Evolutionary conservation across 2,797 vertebrate genomes (phyloP).

Genomic region (Propithecus deckenii): DNA sequence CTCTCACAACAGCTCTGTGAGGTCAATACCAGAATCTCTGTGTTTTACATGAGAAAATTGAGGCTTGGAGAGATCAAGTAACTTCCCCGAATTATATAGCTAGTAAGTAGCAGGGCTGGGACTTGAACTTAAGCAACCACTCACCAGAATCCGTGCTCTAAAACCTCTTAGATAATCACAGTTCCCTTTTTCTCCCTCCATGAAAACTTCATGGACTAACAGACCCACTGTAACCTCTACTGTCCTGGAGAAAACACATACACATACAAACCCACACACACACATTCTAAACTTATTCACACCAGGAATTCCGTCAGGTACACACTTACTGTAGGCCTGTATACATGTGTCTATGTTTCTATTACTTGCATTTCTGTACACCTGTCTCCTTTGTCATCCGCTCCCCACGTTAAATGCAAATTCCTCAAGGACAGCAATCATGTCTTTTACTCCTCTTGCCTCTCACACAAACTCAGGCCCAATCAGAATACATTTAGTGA

Average conservation of each 20-base stretch:
- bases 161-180: background rate
- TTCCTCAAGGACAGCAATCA: background rate
- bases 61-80: background rate
- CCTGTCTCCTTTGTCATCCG: background rate
- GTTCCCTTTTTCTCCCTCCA: background rate
- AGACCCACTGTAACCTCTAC: background rate
- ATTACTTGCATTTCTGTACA: background rate
- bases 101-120: background rate
- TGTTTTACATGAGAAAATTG: background rate
- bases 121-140: background rate
- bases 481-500: background rate
- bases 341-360: background rate
- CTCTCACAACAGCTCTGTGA: background rate
- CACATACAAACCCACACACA: background rate
- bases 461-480: background rate
- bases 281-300: background rate
- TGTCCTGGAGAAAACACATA: background rate
- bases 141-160: background rate
- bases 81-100: background rate
- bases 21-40: background rate
- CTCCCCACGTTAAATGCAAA: background rate
- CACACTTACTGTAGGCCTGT: background rate
- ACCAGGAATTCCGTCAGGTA: background rate
- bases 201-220: background rate
- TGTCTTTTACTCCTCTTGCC: background rate